A percentile compares a stretch with the other conserved stretches of the same genome.
Evolutionary conservation across 2,113 vertebrate species (phyloP).

Genomic region (Puma concolor): DNA sequence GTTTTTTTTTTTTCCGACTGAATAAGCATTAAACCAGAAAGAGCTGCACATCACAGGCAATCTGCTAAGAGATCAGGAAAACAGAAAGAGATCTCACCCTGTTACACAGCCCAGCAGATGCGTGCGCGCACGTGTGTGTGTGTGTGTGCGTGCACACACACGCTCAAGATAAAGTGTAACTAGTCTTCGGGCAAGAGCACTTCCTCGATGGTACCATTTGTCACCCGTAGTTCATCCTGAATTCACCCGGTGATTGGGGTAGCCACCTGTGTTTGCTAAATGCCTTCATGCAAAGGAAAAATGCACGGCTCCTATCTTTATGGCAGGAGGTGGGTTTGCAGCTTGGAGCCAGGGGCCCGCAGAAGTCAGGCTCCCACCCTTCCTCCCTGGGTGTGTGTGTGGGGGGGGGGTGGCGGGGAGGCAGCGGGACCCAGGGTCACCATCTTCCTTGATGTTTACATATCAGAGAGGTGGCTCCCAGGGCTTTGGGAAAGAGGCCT

Average conservation of each 20-base stretch:
- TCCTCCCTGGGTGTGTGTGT: no score
- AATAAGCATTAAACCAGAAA: not conserved
- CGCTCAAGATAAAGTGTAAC: not conserved
- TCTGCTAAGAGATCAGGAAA: not conserved
- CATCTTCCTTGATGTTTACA: not conserved
- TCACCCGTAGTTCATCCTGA: not conserved
- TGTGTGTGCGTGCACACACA: not conserved
- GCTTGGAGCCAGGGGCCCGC: not conserved
- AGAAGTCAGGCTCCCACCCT: not conserved
- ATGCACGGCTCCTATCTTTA: not conserved
- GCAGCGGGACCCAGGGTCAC: not conserved
- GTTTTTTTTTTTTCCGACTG: not conserved
- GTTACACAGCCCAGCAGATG: not conserved
- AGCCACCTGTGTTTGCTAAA: not conserved
- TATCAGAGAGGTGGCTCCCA: not conserved
- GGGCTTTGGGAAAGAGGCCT: not conserved
- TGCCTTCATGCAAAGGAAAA: not conserved
- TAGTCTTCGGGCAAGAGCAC: not conserved
- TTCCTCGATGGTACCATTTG: not conserved
- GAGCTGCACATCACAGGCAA: fast-evolving
- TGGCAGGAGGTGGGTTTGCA: not conserved
- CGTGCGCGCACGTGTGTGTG: no score
- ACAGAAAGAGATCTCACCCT: not conserved
- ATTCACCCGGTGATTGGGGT: not conserved
- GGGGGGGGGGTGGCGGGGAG: no score